Evolutionary conservation across 1,140 invertebrate species (phyloP), one percentile per base, ranked within the genome.

Genomic region (Tetraneura akinire): DNA sequence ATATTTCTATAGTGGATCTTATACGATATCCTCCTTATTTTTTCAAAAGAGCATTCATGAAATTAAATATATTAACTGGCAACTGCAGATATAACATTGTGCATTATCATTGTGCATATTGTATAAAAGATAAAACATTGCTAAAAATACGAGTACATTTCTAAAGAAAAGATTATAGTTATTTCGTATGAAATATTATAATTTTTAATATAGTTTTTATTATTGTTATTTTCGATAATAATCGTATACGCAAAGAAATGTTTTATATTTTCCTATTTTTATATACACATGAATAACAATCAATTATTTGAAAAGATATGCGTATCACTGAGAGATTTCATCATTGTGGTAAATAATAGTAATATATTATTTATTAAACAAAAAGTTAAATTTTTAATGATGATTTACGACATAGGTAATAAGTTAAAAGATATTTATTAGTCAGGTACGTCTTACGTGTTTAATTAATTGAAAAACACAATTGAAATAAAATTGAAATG

Each of bases 301-400:
- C n/a, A 45, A 68, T 23, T 45, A 23, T 37, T 4, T 68, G n/a
- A 45, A n/a, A 45, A 68, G 45, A 45, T n/a, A 45, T 42, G 64
- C 64, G n/a, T 45, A 68, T 68, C 64, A 68, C 37, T 68, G 14
- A 68, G 37, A 45, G 23, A 45, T 68, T 68, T 45, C 64, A 45
- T 68, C 11, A 68, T 14, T 3, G 21, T 16, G 4, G 0, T 23
- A 45, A 23, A 68, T 45, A 23, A 68, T 45, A 45, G 13, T 66
- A 66, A 37, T 68, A 5, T n/a, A n/a, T n/a, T n/a, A n/a, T n/a
- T n/a, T n/a, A n/a, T 45, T 23, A 21, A 68, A 45, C 37, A 68
- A 68, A 68, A 68, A 13, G 13, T 21, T n/a, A n/a, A 1, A 10
- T 9, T 45, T 45, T 21, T 68, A 13, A 68, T n/a, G n/a, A 21